Base-by-base conservation (phyloP, 2,113 vertebrate genomes). In the Hippocampus abdominalis region DNA sequence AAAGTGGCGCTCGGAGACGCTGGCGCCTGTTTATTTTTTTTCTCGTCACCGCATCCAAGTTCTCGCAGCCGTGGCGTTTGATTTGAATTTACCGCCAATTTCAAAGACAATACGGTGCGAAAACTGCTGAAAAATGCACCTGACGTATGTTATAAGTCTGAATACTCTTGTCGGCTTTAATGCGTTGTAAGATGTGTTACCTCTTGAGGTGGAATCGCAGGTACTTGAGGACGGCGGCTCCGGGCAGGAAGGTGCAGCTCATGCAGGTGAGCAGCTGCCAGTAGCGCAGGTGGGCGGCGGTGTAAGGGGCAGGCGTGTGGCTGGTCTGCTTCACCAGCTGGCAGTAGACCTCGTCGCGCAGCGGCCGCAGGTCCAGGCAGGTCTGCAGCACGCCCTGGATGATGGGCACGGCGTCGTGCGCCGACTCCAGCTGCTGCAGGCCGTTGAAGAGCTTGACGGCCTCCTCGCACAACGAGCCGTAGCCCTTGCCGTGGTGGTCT, bases 221-320 rank as follows among this genome's bases (percentile, higher is more conserved):
- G 84, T 96, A 97, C 74, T 92, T 93, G 76, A 96, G 93, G 21
- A 98, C 86, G 0, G 85, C 83, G 56, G 86, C 83, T 74, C 95
- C 94, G 1, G 96, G 96, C 81, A 95, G 89, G 90, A 97, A 99
- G 75, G 95, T 98, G 90, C 96, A 98, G 87, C 96, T 98, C 95
- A 97, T 96, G 87, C 97, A 99, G 74, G 95, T 96, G 77, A 99
- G 95, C 4, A 98, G 95, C 91, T 98, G 97, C 97, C 97, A 99
- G 89, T 97, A 97, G 79, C 95, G 93, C 74, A 98, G 91, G 90
- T 94, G 87, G 0, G 92, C 92, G 0, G 92, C 91, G 0, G 89
- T 92, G 74, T 93, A 88, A 2, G 92, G 92, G 0, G 85, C 86
- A 0, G 91, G 87, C 0, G 92, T 92, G 81, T 93, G 90, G 18